Evolutionary conservation across 2,888 invertebrate genomes (phyloP).

Genomic region (Cataglyphis albicans): DNA sequence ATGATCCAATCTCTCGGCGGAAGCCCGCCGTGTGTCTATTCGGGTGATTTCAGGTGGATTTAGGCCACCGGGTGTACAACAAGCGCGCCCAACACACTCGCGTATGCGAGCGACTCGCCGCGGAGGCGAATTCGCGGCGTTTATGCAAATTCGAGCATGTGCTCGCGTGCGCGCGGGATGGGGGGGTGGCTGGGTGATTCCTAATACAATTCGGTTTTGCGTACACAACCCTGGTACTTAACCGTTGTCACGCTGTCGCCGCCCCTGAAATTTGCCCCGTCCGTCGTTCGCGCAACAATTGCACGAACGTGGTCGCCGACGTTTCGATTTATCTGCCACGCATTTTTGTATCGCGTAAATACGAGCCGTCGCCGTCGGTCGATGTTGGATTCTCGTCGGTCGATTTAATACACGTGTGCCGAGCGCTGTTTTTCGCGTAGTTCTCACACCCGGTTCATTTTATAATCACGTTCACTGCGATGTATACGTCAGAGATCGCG

Average conservation of each 20-base stretch:
- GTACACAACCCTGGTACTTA: constrained; percentile 74
- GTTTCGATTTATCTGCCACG: background rate
- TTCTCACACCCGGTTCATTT: background rate
- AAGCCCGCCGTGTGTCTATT: constrained; percentile 25
- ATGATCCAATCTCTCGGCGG: constrained; percentile 23
- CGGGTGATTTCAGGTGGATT: constrained; percentile 30
- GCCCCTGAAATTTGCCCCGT: constrained; percentile 59
- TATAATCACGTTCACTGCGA: background rate
- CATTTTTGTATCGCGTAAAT: constrained; percentile 33
- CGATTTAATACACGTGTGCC: background rate
- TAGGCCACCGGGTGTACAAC: constrained; percentile 56
- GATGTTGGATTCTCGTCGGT: constrained; percentile 1
- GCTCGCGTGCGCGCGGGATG: constrained; percentile 61
- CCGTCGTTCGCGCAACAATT: constrained; percentile 53
- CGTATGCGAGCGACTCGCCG: constrained; percentile 47
- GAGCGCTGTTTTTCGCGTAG: background rate
- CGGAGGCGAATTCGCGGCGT: constrained; percentile 73
- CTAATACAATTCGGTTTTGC: constrained; percentile 83
- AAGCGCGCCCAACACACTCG: constrained; percentile 33
- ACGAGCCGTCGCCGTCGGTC: constrained; percentile 13
- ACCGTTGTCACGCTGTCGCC: constrained; percentile 60
- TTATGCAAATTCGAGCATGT: constrained; percentile 83
- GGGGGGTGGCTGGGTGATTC: constrained; percentile 73
- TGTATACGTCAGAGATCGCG: background rate
- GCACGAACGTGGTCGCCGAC: background rate